A percentile compares a stretch with the other conserved stretches of the same genome.
phyloP scores from a whole-genome alignment of 2,113 vertebrate species.

The Guaruba guarouba region DNA sequence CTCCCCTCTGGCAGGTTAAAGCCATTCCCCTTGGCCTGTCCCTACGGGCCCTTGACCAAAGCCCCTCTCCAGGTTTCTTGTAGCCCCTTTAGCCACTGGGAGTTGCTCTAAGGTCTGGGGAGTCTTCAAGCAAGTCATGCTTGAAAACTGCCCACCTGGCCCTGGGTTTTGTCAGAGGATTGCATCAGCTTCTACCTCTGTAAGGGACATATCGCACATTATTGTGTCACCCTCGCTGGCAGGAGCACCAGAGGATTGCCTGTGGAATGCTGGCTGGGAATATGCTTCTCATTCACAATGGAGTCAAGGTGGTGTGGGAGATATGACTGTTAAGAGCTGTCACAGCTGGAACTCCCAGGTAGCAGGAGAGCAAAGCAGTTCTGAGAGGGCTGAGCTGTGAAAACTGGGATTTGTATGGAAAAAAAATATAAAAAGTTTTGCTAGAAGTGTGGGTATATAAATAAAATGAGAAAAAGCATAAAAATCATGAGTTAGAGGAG shows the following conservation, averaged over 20 bases:
- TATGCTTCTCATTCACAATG: background rate
- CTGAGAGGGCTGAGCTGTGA: background rate
- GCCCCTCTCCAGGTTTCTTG: background rate
- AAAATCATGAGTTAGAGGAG: background rate
- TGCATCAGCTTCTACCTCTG: background rate
- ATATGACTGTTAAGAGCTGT: background rate
- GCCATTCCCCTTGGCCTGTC: background rate
- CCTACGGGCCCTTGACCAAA: background rate
- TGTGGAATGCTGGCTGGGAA: background rate
- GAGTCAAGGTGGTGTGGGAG: background rate
- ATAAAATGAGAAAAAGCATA: background rate
- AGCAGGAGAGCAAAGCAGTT: background rate
- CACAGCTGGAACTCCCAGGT: conserved; percentile 5
- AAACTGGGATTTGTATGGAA: background rate
- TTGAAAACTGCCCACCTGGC: background rate
- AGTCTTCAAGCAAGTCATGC: background rate
- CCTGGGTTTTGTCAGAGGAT: background rate
- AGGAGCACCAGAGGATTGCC: background rate
- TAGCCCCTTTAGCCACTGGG: background rate
- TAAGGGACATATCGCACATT: background rate
- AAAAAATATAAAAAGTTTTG: background rate
- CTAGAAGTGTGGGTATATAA: background rate
- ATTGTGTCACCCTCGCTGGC: background rate
- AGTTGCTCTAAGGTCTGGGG: background rate
- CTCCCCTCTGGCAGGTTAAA: background rate